phyloP scores from a whole-genome alignment of 2,888 invertebrate species.

The Cerceris rybyensis region DNA sequence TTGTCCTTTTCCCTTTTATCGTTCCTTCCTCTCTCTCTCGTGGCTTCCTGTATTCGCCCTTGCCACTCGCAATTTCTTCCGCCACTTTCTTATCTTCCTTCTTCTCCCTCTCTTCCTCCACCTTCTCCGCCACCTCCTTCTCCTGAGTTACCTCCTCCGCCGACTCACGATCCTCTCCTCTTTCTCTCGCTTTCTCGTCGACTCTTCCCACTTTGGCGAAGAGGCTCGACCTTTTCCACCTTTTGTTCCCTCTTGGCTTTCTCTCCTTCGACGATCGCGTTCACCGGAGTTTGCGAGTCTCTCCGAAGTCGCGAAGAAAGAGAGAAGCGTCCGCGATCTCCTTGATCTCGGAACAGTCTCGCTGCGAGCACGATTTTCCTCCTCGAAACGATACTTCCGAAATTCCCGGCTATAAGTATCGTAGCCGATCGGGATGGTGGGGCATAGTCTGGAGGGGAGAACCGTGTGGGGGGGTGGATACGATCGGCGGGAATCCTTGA shows the following conservation, averaged over 20 bases:
- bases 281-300: not conserved
- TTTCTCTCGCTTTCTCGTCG: not conserved
- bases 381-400: conserved; percentile 44
- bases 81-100: not conserved
- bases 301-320: not conserved
- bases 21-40: not conserved
- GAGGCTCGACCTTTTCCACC: not conserved
- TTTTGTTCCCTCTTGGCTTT: not conserved
- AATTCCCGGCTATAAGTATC: conserved; percentile 50
- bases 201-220: not conserved
- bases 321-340: not conserved
- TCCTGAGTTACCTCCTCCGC: not conserved
- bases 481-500: conserved; percentile 25
- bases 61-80: not conserved
- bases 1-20: not conserved
- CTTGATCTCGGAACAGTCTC: not conserved
- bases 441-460: conserved; percentile 39
- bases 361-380: conserved; percentile 28
- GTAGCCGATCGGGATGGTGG: conserved; percentile 42
- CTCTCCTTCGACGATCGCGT: not conserved
- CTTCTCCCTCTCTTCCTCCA: not conserved
- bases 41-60: not conserved
- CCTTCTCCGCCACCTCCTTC: not conserved
- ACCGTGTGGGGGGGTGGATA: conserved; percentile 8
- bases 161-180: not conserved